Percentiles rank a stretch among this genome's conserved stretches.
These are phyloP conservation scores for Eretmocerus hayati DNA, from an alignment of 2,888 invertebrate species.

Conservation along the genomic window DNA sequence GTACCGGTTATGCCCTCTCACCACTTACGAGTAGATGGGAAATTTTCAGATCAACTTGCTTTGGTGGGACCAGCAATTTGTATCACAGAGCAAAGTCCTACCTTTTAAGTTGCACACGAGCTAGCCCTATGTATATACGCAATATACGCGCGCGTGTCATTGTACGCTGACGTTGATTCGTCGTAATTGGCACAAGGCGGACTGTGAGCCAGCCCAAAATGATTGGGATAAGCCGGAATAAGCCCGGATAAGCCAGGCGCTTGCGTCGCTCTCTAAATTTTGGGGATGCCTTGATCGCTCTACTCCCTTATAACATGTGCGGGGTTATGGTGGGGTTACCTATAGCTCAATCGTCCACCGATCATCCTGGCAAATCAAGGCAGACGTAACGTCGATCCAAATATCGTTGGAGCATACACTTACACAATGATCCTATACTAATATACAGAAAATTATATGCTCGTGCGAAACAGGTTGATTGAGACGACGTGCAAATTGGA, in stretches of 20 bases:
- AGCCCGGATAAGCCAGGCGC: conserved; percentile 36
- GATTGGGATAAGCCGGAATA: conserved; percentile 47
- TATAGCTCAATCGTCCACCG: too few species aligned
- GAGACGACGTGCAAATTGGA: conserved; percentile 5
- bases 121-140: background rate
- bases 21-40: too few species aligned
- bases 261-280: too few species aligned
- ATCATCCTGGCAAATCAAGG: background rate
- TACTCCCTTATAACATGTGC: too few species aligned
- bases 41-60: conserved; percentile 5
- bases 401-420: background rate
- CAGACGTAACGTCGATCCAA: background rate
- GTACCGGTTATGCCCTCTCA: too few species aligned
- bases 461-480: conserved; percentile 16
- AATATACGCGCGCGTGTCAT: conserved; percentile 17
- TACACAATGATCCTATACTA: too few species aligned
- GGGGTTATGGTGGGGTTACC: too few species aligned
- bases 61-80: too few species aligned
- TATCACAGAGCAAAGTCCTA: too few species aligned
- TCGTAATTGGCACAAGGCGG: conserved; percentile 46
- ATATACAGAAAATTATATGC: too few species aligned
- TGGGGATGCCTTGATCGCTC: too few species aligned
- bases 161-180: conserved; percentile 46
- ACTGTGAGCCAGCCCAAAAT: conserved; percentile 40
- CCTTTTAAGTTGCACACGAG: too few species aligned